Percentiles rank a stretch among this genome's conserved stretches.
Conservation (phyloP, 2,888 invertebrate species). For the Trilocha varians region DNA sequence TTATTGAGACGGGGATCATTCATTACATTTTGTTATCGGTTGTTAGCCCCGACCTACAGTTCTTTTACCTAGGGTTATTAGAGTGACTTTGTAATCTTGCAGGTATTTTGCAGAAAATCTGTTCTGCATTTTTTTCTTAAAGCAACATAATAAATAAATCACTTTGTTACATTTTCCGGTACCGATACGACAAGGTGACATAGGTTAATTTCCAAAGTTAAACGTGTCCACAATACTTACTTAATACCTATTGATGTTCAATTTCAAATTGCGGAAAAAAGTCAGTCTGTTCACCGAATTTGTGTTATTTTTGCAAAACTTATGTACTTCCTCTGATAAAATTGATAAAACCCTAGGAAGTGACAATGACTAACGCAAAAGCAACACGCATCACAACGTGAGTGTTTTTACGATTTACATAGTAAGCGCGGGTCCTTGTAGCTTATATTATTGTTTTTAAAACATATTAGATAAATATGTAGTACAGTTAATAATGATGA, state of each 20-base stretch:
- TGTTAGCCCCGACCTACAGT: conserved; percentile 48
- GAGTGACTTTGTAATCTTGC: background rate
- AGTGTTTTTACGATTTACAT: background rate
- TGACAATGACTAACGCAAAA: background rate
- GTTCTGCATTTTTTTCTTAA: background rate
- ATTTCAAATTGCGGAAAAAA: no score
- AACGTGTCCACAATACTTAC: no score
- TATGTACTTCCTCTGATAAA: background rate
- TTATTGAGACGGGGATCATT: conserved; percentile 43
- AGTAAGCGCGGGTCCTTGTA: no score
- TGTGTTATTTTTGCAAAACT: background rate
- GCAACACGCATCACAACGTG: background rate
- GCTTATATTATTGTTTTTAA: no score
- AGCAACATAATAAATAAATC: no score
- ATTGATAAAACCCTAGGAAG: background rate
- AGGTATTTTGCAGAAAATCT: background rate
- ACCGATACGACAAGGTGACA: no score
- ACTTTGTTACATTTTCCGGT: no score
- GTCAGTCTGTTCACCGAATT: no score
- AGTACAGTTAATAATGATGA: no score
- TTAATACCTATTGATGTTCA: no score
- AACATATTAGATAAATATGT: no score
- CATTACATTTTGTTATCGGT: conserved; percentile 51
- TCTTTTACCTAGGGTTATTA: conserved; percentile 48
- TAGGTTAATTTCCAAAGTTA: no score